Percentiles rank a stretch among this genome's conserved stretches.
Conservation (phyloP, 2,113 vertebrate species). For the Nymphicus hollandicus region DNA sequence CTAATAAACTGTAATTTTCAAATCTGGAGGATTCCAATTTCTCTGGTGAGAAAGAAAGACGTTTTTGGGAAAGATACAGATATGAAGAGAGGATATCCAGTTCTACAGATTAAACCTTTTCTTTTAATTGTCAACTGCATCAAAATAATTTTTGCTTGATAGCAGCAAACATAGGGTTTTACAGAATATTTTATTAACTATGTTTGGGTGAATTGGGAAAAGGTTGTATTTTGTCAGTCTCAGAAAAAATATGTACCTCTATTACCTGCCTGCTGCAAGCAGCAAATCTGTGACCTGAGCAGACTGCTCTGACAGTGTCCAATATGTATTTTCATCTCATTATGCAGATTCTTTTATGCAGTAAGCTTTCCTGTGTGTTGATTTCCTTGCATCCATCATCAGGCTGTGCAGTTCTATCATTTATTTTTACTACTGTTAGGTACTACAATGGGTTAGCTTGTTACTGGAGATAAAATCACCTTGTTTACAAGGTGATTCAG, state of each 20-base stretch:
- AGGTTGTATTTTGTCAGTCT: neutral
- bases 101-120: neutral
- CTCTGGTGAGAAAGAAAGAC: neutral
- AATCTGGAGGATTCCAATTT: neutral
- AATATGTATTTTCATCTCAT: neutral
- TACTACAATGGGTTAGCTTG: neutral
- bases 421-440: neutral
- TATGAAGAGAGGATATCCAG: neutral
- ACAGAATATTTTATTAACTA: neutral
- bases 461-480: neutral
- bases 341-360: neutral
- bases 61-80: neutral
- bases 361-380: neutral
- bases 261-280: neutral
- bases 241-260: neutral
- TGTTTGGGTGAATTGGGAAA: neutral
- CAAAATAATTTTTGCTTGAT: neutral
- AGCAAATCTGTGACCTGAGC: neutral
- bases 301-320: neutral
- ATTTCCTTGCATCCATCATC: neutral
- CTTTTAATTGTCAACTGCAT: neutral
- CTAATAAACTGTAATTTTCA: neutral
- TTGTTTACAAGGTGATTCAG: neutral
- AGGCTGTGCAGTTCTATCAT: neutral
- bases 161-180: neutral